Conservation (phyloP, 2,797 vertebrate genomes). For the Apogon talboti region DNA sequence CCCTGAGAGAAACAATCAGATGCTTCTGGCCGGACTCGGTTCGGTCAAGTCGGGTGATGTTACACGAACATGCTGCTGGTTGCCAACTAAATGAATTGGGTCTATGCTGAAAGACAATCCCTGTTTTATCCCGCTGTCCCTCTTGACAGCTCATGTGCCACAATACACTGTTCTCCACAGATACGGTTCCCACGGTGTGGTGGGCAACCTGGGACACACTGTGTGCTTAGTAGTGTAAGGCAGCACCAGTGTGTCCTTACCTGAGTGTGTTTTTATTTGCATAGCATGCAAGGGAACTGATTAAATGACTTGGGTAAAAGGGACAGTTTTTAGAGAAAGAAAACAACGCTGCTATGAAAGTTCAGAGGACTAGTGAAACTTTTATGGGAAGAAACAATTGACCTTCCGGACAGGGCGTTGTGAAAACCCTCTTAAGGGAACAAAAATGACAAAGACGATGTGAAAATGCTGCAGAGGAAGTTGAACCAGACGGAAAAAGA, state of each 20-base stretch:
- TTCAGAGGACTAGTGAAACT: slow-evolving; percentile 21
- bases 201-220: slow-evolving; percentile 60
- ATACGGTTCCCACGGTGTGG: slow-evolving; percentile 74
- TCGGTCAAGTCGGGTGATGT: slow-evolving; percentile 65
- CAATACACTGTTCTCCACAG: slow-evolving; percentile 54
- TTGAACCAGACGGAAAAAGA: slow-evolving; percentile 39
- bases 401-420: neutral
- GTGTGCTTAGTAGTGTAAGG: slow-evolving; percentile 40
- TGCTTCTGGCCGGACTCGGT: slow-evolving; percentile 45
- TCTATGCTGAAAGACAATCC: slow-evolving; percentile 65
- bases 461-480: slow-evolving; percentile 60
- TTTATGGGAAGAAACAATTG: slow-evolving; percentile 15
- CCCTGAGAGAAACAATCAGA: slow-evolving; percentile 59
- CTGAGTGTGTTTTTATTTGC: slow-evolving; percentile 35
- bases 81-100: slow-evolving; percentile 74
- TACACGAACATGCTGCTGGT: slow-evolving; percentile 60
- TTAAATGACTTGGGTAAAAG: slow-evolving; percentile 33
- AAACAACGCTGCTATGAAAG: slow-evolving; percentile 1
- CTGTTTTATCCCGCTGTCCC: slow-evolving; percentile 64
- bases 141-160: slow-evolving; percentile 50
- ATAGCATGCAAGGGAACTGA: slow-evolving; percentile 17
- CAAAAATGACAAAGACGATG: slow-evolving; percentile 55
- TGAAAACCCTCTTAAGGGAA: slow-evolving; percentile 36
- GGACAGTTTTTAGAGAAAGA: slow-evolving; percentile 3
- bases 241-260: slow-evolving; percentile 48